A percentile compares a stretch with the other conserved stretches of the same genome.
Conservation (phyloP, 2,797 vertebrate genomes). For the Gymnoscopelus braueri region DNA sequence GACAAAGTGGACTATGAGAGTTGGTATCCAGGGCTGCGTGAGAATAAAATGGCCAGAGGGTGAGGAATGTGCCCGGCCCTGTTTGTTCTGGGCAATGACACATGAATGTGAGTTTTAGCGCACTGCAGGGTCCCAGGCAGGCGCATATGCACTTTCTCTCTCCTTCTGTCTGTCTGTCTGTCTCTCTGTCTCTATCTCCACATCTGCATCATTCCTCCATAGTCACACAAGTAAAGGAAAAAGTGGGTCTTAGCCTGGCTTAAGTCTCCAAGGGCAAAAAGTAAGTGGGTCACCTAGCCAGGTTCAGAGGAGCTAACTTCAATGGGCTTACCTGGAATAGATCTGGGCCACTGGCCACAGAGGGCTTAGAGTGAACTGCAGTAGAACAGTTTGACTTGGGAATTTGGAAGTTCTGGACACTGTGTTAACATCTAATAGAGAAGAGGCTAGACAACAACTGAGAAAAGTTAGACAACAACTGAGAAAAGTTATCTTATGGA, state of each 20-base stretch:
- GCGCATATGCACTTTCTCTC: constrained; percentile 23
- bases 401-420: neutral
- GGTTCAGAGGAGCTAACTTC: constrained; percentile 46
- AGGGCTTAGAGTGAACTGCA: constrained; percentile 39
- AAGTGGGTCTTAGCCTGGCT: constrained; percentile 59
- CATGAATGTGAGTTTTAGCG: constrained; percentile 70
- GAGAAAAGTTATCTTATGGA: neutral
- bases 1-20: constrained; percentile 8
- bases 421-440: neutral
- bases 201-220: constrained; percentile 45
- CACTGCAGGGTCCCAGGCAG: constrained; percentile 48
- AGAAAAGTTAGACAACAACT: neutral
- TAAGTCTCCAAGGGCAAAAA: constrained; percentile 64
- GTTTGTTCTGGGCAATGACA: constrained; percentile 70
- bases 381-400: constrained; percentile 4
- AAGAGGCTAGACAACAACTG: neutral
- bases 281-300: constrained; percentile 65
- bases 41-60: constrained; percentile 20
- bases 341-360: constrained; percentile 50
- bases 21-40: constrained; percentile 15
- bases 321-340: constrained; percentile 67
- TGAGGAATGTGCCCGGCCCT: constrained; percentile 67
- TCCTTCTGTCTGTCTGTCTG: neutral
- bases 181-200: constrained; percentile 18
- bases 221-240: constrained; percentile 41